Evolutionary conservation across 2,888 invertebrate species (phyloP).

Genomic region (Meloe dianella): DNA sequence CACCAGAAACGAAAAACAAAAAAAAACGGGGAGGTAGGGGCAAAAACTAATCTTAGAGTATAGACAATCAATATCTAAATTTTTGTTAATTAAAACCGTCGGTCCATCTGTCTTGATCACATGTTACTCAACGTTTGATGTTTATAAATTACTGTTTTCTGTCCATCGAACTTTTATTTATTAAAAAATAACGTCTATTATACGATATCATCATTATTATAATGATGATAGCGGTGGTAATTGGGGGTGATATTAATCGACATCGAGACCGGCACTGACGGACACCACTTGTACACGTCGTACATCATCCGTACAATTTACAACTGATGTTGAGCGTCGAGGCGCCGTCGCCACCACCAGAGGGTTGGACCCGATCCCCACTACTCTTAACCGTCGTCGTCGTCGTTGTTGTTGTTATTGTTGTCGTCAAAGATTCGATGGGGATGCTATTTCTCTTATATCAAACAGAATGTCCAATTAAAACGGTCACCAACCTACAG

Average conservation of each 20-base stretch:
- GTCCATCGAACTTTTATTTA: conserved; percentile 17
- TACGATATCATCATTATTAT: neutral
- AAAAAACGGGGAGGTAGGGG: no score
- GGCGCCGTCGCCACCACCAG: conserved; percentile 36
- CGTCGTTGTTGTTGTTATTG: neutral
- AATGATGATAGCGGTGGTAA: neutral
- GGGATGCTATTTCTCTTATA: conserved; percentile 26
- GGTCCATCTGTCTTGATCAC: conserved; percentile 6
- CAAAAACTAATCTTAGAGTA: no score
- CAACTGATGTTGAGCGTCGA: conserved; percentile 43
- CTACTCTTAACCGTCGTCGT: conserved; percentile 19
- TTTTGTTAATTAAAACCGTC: neutral
- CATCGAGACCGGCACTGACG: conserved; percentile 18
- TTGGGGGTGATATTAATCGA: neutral
- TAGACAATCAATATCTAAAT: neutral
- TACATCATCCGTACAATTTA: conserved; percentile 42
- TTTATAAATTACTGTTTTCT: conserved; percentile 11
- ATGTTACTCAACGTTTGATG: neutral
- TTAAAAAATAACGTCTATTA: conserved; percentile 5
- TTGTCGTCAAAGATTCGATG: conserved; percentile 28
- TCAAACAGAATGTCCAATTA: conserved; percentile 3
- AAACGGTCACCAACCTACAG: conserved; percentile 8
- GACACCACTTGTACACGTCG: conserved; percentile 39
- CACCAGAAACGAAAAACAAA: neutral
- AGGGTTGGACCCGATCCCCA: conserved; percentile 36